Conservation (phyloP, 2,797 vertebrate species). For the Cephalopachus bancanus region DNA sequence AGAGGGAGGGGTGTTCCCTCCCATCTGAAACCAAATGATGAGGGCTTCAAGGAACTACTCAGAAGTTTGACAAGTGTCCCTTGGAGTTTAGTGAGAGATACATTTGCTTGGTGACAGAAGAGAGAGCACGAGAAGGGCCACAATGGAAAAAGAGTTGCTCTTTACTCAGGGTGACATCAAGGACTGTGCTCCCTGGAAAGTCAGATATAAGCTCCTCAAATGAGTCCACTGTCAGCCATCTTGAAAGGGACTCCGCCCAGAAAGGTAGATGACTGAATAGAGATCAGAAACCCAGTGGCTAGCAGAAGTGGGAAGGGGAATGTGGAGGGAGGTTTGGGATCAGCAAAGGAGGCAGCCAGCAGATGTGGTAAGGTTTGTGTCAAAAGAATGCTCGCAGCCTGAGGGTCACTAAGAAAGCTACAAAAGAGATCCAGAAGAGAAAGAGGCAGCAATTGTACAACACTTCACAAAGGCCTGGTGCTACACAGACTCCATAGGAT, state of each 20-base stretch:
- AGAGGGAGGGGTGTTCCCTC: not conserved
- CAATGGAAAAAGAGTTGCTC: not conserved
- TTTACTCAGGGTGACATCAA: not conserved
- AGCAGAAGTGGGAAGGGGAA: accelerated
- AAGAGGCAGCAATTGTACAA: not conserved
- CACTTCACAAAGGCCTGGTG: not conserved
- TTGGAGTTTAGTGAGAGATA: not conserved
- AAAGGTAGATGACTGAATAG: not conserved
- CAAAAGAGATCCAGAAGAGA: not conserved
- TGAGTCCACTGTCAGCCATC: not conserved
- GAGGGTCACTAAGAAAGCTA: not conserved
- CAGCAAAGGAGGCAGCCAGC: not conserved
- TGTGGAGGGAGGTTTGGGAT: not conserved
- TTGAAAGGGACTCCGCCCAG: not conserved
- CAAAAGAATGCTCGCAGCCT: not conserved
- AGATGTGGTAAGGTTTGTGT: not conserved
- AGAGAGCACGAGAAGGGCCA: not conserved
- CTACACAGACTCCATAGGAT: no score
- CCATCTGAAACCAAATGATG: not conserved
- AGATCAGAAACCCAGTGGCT: not conserved
- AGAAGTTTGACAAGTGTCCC: not conserved
- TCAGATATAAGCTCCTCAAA: not conserved
- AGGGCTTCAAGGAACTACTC: not conserved
- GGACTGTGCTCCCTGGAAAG: not conserved
- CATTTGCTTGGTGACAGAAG: not conserved